Evolutionary conservation across 2,888 invertebrate genomes (phyloP), one percentile per base, ranked within the genome.

Genomic region (Gari tellinella): DNA sequence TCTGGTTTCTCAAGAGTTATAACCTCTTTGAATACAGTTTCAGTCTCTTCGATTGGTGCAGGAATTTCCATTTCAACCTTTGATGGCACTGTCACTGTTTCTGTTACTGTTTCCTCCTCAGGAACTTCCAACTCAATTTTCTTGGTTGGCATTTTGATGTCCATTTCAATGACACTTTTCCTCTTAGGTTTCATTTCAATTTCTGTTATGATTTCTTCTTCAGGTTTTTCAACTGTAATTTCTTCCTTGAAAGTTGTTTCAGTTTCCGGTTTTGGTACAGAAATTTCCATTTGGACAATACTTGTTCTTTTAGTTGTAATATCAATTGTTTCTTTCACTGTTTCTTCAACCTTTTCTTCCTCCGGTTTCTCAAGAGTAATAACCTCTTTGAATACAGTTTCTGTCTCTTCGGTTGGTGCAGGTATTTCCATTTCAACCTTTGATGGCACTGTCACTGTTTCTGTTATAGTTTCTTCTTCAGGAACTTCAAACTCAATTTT

Each of bases 1-100:
- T 72, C 63, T 26, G 72, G 69, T 7, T 48, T 37, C 26, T 63
- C 60, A 31, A 68, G 7, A 41, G 62, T 61, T n/a, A 81, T 52
- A 12, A 72, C 74, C 48, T 80, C 72, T 68, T 31, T 69, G 40
- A 68, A 43, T n/a, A 56, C 58, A 21, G 58, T 70, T 51, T 81
- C 77, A 43, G 68, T 70, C 40, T 66, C 68, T 43, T 69, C 66
- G 25, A 23, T n/a, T 46, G 78, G 72, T 7, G 62, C 72, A 21
- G 64, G 40, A 4, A 77, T 48, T 60, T 72, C 69, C 46, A 68
- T 19, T 61, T 78, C 68, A 60, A 72, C 60, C 37, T 52, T 21
- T 21, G n/a, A n/a, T n/a, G n/a, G n/a, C n/a, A n/a, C n/a, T n/a
- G n/a, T n/a, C n/a, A n/a, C n/a, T n/a, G n/a, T n/a, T n/a, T n/a